phyloP scores from a whole-genome alignment of 2,888 invertebrate species.

The Apamea epomidion region DNA sequence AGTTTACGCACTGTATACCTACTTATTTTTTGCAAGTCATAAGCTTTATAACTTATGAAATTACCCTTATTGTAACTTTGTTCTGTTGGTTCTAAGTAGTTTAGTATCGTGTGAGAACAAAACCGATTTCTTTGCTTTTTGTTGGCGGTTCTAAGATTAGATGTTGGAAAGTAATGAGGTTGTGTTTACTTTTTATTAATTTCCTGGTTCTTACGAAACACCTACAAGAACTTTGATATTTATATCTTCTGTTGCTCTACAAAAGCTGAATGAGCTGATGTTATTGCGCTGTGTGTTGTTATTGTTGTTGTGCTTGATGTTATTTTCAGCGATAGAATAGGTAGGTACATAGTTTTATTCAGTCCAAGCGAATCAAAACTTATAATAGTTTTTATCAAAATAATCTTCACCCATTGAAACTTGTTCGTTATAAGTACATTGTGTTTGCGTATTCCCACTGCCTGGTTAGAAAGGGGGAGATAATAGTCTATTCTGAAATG shows the following conservation, averaged over 20 bases:
- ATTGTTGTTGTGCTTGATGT: too few relatives aligned
- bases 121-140: slow-evolving; percentile 47
- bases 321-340: slow-evolving; percentile 1
- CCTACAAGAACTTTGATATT: background rate
- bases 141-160: slow-evolving; percentile 28
- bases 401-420: slow-evolving; percentile 5
- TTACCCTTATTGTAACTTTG: slow-evolving; percentile 61
- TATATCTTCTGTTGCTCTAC: background rate
- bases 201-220: background rate
- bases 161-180: slow-evolving; percentile 18
- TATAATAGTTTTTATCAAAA: slow-evolving; percentile 2
- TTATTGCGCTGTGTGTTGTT: background rate
- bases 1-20: slow-evolving; percentile 70
- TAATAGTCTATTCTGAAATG: slow-evolving; percentile 63
- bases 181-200: slow-evolving; percentile 34
- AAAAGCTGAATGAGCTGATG: background rate
- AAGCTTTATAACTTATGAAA: slow-evolving; percentile 68
- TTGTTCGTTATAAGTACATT: background rate
- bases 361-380: background rate
- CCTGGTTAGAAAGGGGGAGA: slow-evolving; percentile 52
- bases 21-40: slow-evolving; percentile 70
- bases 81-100: slow-evolving; percentile 49
- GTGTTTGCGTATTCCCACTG: slow-evolving; percentile 19
- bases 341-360: background rate
- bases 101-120: slow-evolving; percentile 33